These are phyloP conservation scores for Ametastegia equiseti DNA, from an alignment of 2,888 invertebrate genomes.

Conservation along the genomic window DNA sequence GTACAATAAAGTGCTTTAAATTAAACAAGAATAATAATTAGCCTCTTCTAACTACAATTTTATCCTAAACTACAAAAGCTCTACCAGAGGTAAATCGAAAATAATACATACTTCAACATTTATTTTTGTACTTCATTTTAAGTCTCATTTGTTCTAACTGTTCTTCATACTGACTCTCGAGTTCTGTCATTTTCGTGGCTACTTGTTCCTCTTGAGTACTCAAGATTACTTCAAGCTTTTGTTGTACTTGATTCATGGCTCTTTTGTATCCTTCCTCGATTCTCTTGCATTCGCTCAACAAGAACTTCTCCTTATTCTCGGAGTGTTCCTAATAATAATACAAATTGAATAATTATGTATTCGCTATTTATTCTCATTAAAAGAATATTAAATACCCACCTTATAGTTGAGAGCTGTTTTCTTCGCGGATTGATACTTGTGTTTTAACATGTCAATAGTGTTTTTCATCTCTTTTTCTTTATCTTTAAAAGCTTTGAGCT, in stretches of 20 bases:
- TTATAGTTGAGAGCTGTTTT: slow-evolving; percentile 82
- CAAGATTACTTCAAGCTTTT: slow-evolving; percentile 77
- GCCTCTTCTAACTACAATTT: slow-evolving; percentile 73
- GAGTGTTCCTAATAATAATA: slow-evolving; percentile 78
- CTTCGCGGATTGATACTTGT: slow-evolving; percentile 82
- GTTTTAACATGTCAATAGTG: slow-evolving; percentile 71
- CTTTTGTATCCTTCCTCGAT: slow-evolving; percentile 81
- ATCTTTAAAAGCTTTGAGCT: slow-evolving; percentile 75
- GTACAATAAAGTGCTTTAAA: slow-evolving; percentile 72
- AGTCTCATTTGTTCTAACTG: slow-evolving; percentile 69
- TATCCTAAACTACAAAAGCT: slow-evolving; percentile 67
- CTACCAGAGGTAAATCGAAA: slow-evolving; percentile 60
- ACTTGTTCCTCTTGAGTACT: slow-evolving; percentile 77
- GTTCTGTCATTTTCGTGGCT: slow-evolving; percentile 64
- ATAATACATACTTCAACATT: slow-evolving; percentile 70
- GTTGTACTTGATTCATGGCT: slow-evolving; percentile 78
- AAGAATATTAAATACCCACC: slow-evolving; percentile 69
- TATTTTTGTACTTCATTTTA: slow-evolving; percentile 73
- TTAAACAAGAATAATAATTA: slow-evolving; percentile 65
- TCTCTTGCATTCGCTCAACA: slow-evolving; percentile 81
- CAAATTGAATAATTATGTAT: not conserved
- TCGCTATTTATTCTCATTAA: not conserved
- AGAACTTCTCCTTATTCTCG: slow-evolving; percentile 81
- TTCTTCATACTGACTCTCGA: slow-evolving; percentile 65
- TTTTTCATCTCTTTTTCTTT: slow-evolving; percentile 63